Percentiles rank a stretch among this genome's conserved stretches.
Evolutionary conservation across 1,140 invertebrate species (phyloP).

Genomic region (Bombus waltoni): DNA sequence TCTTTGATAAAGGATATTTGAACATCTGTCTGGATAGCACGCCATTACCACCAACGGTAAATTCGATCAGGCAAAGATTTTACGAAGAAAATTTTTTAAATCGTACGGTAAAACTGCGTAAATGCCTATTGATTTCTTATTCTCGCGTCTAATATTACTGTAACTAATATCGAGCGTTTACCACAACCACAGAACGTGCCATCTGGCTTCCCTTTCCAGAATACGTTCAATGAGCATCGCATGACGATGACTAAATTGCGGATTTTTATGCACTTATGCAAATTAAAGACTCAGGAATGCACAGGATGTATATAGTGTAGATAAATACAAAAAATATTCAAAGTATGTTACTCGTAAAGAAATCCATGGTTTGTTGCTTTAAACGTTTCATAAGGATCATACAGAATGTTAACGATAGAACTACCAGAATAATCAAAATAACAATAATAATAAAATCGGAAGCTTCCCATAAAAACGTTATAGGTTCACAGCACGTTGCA

Average conservation of each 20-base stretch:
- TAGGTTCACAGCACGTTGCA: not conserved
- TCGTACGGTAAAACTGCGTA: not conserved
- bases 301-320: not conserved
- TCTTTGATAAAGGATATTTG: not conserved
- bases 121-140: not conserved
- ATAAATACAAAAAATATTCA: not conserved
- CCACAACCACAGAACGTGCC: too few species aligned
- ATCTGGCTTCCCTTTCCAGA: not conserved
- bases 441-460: too few species aligned
- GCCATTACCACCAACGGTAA: not conserved
- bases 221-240: not conserved
- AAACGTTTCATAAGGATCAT: not conserved
- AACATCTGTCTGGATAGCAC: not conserved
- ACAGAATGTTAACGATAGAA: rapidly evolving
- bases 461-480: not conserved
- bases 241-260: not conserved
- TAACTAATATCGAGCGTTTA: not conserved
- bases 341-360: not conserved
- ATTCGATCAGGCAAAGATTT: not conserved
- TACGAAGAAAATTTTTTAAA: not conserved
- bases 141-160: too few species aligned
- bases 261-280: not conserved
- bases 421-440: not conserved
- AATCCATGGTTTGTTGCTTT: not conserved
- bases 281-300: not conserved